These are phyloP conservation scores for Torymus texanus DNA, from an alignment of 2,888 invertebrate species.

Conservation along the genomic window DNA sequence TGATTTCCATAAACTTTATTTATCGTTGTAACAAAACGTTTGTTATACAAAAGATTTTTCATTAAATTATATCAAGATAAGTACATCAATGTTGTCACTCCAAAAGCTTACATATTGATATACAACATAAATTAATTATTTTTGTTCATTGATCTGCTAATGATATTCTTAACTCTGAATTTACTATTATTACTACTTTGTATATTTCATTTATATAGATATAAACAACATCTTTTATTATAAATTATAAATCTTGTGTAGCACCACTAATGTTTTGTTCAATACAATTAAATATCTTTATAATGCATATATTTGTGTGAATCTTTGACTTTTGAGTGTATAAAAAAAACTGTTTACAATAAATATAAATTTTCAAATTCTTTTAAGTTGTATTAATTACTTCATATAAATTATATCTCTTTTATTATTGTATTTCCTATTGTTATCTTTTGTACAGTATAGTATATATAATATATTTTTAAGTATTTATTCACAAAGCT, in stretches of 20 bases:
- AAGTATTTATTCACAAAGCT: no score
- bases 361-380: constrained; percentile 58
- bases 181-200: constrained; percentile 47
- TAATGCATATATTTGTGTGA: constrained; percentile 13
- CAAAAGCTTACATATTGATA: constrained; percentile 26
- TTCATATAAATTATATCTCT: no score
- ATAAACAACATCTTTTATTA: constrained; percentile 34
- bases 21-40: no score
- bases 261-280: neutral
- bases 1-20: no score
- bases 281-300: no score
- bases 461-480: no score
- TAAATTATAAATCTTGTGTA: constrained; percentile 24
- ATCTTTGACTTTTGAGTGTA: constrained; percentile 57
- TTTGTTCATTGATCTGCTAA: constrained; percentile 32
- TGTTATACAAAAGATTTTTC: neutral
- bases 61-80: constrained; percentile 37
- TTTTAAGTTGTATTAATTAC: constrained; percentile 35
- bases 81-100: constrained; percentile 27
- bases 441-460: no score
- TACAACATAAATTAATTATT: constrained; percentile 43
- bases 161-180: constrained; percentile 34
- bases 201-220: constrained; percentile 21
- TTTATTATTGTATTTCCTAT: no score
- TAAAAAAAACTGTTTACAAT: constrained; percentile 58